Evolutionary conservation across 2,888 invertebrate species (phyloP), one percentile per base, ranked within the genome.

Genomic region (Zygogramma bicolorata): DNA sequence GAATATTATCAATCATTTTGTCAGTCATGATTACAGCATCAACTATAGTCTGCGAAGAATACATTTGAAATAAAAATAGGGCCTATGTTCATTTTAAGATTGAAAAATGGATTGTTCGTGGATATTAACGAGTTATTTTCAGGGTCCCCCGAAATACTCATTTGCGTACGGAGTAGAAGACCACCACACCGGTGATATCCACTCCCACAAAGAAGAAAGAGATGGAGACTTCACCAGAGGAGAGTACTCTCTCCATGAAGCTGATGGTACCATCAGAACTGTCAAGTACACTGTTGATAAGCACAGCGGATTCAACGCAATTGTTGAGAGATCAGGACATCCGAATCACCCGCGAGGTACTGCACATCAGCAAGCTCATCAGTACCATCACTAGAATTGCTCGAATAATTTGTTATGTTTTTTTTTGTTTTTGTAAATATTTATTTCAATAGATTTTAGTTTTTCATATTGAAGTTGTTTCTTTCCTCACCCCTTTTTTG

Each of bases 211-310:
- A 22, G 90, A 90, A 81, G 82, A 85, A 18, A 86, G 90, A 63
- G 89, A 90, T 70, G 90, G 90, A 0, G 89, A 90, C 77, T 83
- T 85, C 73, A 90, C 90, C 7, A 87, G 86, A 61, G 90, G 90
- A 6, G 88, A 88, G 75, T 90, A 90, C 84, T 89, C 90, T 77
- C 86, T 90, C 68, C 86, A 89, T 29, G 90, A 90, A 80, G 87
- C 89, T 20, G 90, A 90, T 79, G 90, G 90, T 75, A 89, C 90
- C 22, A 80, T 88, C 70, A 87, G 90, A 80, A 89, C 86, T 80
- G 90, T 90, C 67, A 86, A 88, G 77, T 91, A 91, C 81, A 85
- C 89, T 73, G 90, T 90, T 75, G 90, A 90, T 83, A 88, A 89
- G 72, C 86, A 88, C 71, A 88, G 87, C 74, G 90, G 90, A 87